These are phyloP conservation scores for Artibeus jamaicensis DNA, from an alignment of 2,797 vertebrate genomes.

Conservation along the genomic window DNA sequence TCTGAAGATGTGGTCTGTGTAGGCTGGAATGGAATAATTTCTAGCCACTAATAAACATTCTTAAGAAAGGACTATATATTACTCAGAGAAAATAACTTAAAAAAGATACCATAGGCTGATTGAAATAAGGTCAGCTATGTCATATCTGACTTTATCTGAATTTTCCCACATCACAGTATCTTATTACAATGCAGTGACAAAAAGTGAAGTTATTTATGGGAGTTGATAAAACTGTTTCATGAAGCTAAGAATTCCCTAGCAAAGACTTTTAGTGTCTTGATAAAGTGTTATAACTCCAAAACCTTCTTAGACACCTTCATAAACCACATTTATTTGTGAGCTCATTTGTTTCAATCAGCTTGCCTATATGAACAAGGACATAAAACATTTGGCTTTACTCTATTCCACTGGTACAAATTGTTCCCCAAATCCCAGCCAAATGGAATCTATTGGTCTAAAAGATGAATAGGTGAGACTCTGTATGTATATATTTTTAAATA, in stretches of 20 bases:
- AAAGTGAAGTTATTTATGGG: not conserved
- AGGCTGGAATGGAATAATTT: not conserved
- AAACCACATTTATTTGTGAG: not conserved
- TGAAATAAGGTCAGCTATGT: slow-evolving; percentile 7
- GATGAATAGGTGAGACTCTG: not conserved
- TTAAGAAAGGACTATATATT: not conserved
- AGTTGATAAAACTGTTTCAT: not conserved
- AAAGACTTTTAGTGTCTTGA: not conserved
- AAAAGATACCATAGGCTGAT: not conserved
- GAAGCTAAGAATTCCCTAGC: not conserved
- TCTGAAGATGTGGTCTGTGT: not conserved
- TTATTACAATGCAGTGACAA: not conserved
- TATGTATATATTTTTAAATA: not conserved
- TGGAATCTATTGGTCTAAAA: not conserved
- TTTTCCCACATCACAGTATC: not conserved
- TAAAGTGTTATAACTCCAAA: not conserved
- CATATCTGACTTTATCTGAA: not conserved
- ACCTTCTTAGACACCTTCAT: not conserved
- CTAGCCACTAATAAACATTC: not conserved
- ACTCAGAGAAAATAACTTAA: not conserved
- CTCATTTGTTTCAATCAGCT: not conserved
- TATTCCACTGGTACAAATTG: not conserved
- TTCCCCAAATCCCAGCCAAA: not conserved
- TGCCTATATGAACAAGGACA: not conserved
- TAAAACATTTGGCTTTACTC: not conserved